Base-by-base conservation (phyloP, 2,797 vertebrate genomes). In the Orientallactaga sibirica region DNA sequence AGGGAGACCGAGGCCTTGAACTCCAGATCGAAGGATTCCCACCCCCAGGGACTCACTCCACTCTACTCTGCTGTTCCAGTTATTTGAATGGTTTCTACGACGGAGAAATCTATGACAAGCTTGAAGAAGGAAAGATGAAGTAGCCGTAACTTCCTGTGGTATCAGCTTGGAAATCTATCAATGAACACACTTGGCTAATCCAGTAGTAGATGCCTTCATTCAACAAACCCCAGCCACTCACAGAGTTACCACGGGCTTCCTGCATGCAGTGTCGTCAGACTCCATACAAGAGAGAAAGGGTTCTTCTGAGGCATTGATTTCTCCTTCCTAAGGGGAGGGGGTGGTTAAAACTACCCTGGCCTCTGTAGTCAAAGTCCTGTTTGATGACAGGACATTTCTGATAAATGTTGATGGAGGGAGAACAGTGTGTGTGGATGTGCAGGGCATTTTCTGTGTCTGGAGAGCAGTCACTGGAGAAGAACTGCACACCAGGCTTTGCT, bases 341-440 rank as follows among this genome's bases (percentile, higher is more conserved):
- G 33, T 37, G 33, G 41, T 52, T 43, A 24, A 4, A 33, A 61
- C 70, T 74, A 62, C 24, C 29, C 74, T 75, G 64, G 27, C 25
- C 90, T 88, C 83, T 18, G 20, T 22, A 75, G 33, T 84, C 58
- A 84, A 43, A 88, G 7, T 66, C 93, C 94, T 81, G 86, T 55
- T 92, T 82, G 88, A 12, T 81, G 43, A 55, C 10, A 93, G 15
- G 78, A 37, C 33, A 75, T 93, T 52, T 93, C 83, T 48, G 55
- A 61, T 19, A 88, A 83, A 55, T 58, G 68, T 7, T 4, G 55
- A 58, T 58, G 55, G 55, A 58, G 55, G 16, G 14, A 58, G 55
- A 58, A 58, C 16, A 58, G 43, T 64, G 5, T 9, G 5, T 58
- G 9, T n/a, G 22, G 67, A 79, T 37, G 11, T 61, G 33, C n/a